Conservation (phyloP, 2,113 vertebrate genomes). For the Chinchilla lanigera region DNA sequence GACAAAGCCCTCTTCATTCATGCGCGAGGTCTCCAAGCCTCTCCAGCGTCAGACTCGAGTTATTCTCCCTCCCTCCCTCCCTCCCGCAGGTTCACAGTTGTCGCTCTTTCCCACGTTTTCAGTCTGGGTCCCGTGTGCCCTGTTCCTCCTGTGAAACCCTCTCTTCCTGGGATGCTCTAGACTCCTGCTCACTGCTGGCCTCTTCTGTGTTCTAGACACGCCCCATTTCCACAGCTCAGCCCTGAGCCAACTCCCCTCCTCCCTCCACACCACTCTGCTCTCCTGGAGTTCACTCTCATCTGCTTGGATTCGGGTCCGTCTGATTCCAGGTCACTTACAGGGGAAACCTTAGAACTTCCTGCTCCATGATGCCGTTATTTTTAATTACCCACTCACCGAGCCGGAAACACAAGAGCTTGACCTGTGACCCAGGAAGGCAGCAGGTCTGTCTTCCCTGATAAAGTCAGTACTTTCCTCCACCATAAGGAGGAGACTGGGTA, state of each 20-base stretch:
- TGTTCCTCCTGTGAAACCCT: background rate
- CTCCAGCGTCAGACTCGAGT: background rate
- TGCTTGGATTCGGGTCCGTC: background rate
- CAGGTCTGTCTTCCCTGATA: background rate
- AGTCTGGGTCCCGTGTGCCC: background rate
- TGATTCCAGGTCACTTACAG: background rate
- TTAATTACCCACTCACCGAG: background rate
- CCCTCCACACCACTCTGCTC: background rate
- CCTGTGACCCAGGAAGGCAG: background rate
- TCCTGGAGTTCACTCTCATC: background rate
- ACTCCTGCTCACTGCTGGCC: background rate
- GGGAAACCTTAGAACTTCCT: too few relatives aligned
- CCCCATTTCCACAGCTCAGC: background rate
- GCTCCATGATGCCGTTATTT: background rate
- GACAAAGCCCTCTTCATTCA: slow-evolving; percentile 4
- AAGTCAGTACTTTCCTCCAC: background rate
- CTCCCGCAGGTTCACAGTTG: background rate
- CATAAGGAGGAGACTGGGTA: background rate
- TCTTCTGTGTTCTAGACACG: background rate
- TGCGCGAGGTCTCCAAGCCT: background rate
- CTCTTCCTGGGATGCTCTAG: background rate
- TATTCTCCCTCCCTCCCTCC: background rate
- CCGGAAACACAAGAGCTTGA: background rate
- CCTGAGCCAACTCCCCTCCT: accelerated
- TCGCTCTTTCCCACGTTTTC: background rate